These are phyloP conservation scores for Montipora efflorescens DNA, from an alignment of 64 coral and sea anemone species.

Conservation along the genomic window DNA sequence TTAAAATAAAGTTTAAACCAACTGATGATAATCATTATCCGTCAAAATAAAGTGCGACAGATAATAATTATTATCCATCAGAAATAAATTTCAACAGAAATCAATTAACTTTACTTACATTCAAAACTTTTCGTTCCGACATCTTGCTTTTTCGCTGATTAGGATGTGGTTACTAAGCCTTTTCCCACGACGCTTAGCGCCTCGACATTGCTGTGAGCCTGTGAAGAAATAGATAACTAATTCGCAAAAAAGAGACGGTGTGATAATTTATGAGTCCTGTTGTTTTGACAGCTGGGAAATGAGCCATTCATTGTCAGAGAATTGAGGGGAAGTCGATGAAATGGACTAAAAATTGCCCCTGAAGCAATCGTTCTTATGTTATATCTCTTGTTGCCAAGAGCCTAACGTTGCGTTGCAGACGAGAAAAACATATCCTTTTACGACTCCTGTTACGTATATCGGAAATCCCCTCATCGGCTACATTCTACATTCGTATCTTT, in stretches of 20 bases:
- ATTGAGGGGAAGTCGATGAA: neutral
- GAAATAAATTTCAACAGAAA: neutral
- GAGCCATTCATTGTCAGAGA: slow-evolving; percentile 10
- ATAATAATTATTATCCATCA: too few species aligned
- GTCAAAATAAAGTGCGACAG: too few species aligned
- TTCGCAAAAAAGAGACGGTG: neutral
- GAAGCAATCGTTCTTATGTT: neutral
- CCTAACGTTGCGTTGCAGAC: too few species aligned
- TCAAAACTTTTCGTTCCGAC: slow-evolving; percentile 98
- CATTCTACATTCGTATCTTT: too few species aligned
- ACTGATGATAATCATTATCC: too few species aligned
- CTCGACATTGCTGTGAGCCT: neutral
- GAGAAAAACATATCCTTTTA: too few species aligned
- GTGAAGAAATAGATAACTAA: neutral
- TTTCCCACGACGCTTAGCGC: neutral
- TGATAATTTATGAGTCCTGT: slow-evolving; percentile 10
- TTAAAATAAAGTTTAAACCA: too few species aligned
- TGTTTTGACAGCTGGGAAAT: slow-evolving; percentile 62
- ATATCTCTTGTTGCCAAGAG: too few species aligned
- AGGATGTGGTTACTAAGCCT: slow-evolving; percentile 9
- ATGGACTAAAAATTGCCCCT: neutral
- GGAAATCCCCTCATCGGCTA: too few species aligned
- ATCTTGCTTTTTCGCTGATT: slow-evolving; percentile 43
- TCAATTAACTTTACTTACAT: slow-evolving; percentile 74
- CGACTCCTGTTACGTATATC: too few species aligned